Base-by-base conservation (phyloP, 2,888 invertebrate species). In the Patella ulyssiponensis region DNA sequence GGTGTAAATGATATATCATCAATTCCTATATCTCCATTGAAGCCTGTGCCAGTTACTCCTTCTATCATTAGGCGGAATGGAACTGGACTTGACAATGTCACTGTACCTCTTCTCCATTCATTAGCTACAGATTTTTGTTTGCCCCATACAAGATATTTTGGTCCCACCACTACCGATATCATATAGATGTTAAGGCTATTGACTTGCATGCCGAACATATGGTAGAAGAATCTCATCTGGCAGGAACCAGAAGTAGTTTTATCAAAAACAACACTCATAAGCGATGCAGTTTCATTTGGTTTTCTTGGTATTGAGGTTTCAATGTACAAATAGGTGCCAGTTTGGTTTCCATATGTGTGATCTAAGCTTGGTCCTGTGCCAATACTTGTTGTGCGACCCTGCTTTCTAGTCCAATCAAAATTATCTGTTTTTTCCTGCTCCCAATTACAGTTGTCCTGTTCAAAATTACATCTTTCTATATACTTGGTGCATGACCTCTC, bases 321-420 rank as follows among this genome's bases (percentile, higher is more conserved):
- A 33, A 90, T 85, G 76, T 84, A 90, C 74, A 90, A 79, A 79
- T 89, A 91, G 76, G 88, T 84, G 20, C 91, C 91, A 76, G 86
- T 81, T 20, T 80, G 75, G 70, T 83, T 86, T 54, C 87, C 89
- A 69, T 75, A 83, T 1, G 89, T 87, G 74, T 88, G 90, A 79
- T 88, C 89, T 33, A 80, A 77, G 56, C 78, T 80, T 56, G 91
- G 91, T 53, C 90, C 90, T 27, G 89, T 90, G 23, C 84, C 85
- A 12, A 74, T 54, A 14, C 86, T 86, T 23, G 85, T 80, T 12
- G 89, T 88, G n/a, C 80, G 77, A 1, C 88, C 89, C 27, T 81
- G 80, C 23, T 83, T 79, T 71, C 86, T 79, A 9, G 82, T 80
- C 90, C 91, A 91, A 76, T 91, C 86, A 83, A 90, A 91, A 69